Percentiles rank a stretch among this genome's conserved stretches.
Conservation (phyloP, 2,113 vertebrate species). For the Nothocercus julius region DNA sequence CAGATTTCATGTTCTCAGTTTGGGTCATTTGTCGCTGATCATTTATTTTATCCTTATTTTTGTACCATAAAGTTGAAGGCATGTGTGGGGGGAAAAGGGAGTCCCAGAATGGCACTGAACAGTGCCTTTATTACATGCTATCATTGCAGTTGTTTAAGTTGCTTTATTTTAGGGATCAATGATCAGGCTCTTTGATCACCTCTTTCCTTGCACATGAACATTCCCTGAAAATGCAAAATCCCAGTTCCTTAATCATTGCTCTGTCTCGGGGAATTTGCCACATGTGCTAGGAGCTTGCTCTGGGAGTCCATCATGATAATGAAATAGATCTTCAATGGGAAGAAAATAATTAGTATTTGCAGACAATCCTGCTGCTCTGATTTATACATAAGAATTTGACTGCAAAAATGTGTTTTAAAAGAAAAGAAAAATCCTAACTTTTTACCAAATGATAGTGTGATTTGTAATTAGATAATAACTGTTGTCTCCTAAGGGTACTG, state of each 20-base stretch:
- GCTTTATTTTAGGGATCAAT: conserved; percentile 57
- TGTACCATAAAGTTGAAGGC: conserved; percentile 68
- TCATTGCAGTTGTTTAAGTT: conserved; percentile 41
- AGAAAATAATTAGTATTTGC: conserved; percentile 58
- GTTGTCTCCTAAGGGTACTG: conserved; percentile 74
- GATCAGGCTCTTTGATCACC: conserved; percentile 54
- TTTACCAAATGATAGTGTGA: conserved; percentile 76
- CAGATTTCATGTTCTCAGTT: conserved; percentile 42
- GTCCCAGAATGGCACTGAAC: conserved; percentile 56
- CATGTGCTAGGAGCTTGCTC: background rate
- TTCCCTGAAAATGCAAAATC: conserved; percentile 33
- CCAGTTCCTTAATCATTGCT: background rate
- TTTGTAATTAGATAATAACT: conserved; percentile 82
- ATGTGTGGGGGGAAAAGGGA: background rate
- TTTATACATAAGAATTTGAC: conserved; percentile 50
- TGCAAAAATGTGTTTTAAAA: conserved; percentile 21
- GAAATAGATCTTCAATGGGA: conserved; percentile 31
- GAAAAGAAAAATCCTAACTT: conserved; percentile 52
- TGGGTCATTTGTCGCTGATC: conserved; percentile 51
- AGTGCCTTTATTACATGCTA: conserved; percentile 46
- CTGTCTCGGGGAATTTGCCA: background rate
- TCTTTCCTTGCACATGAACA: background rate
- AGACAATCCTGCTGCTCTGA: conserved; percentile 41
- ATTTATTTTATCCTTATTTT: conserved; percentile 74
- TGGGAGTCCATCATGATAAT: background rate